A percentile compares a stretch with the other conserved stretches of the same genome.
Conservation (phyloP, 2,113 vertebrate species). For the Eublepharis macularius region DNA sequence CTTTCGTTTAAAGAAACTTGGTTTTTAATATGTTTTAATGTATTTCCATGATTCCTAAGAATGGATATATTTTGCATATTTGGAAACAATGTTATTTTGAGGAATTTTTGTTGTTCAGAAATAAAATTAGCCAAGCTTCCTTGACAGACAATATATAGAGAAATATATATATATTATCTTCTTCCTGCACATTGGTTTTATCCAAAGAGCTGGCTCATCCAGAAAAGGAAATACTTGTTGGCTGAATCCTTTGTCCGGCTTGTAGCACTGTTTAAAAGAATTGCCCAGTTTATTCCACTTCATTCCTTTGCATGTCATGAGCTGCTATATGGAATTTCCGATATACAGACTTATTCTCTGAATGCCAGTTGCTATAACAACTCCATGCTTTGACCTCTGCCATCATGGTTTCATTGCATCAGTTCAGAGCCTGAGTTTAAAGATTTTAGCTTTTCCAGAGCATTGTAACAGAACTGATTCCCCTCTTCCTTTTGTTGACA, state of each 20-base stretch:
- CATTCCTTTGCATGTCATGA: slow-evolving; percentile 35
- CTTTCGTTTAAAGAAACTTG: no score
- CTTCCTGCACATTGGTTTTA: not conserved
- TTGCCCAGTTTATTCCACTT: slow-evolving; percentile 22
- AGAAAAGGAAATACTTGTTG: no score
- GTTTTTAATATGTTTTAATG: no score
- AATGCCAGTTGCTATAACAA: slow-evolving; percentile 57
- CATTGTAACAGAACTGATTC: not conserved
- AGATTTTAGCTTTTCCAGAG: not conserved
- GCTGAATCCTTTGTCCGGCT: not conserved
- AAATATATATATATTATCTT: not conserved
- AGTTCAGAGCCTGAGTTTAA: slow-evolving; percentile 6
- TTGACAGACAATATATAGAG: not conserved
- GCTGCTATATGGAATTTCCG: slow-evolving; percentile 28
- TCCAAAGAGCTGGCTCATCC: not conserved
- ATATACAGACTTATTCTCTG: slow-evolving; percentile 3
- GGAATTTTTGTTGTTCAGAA: not conserved
- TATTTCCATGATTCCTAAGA: not conserved
- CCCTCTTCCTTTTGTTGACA: not conserved
- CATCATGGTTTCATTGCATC: slow-evolving; percentile 17
- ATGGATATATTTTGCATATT: not conserved
- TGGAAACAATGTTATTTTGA: not conserved
- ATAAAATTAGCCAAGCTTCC: not conserved
- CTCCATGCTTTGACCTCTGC: slow-evolving; percentile 41
- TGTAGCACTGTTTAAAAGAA: not conserved